Base-by-base conservation (phyloP, 2,113 vertebrate genomes). In the Maylandia zebra region DNA sequence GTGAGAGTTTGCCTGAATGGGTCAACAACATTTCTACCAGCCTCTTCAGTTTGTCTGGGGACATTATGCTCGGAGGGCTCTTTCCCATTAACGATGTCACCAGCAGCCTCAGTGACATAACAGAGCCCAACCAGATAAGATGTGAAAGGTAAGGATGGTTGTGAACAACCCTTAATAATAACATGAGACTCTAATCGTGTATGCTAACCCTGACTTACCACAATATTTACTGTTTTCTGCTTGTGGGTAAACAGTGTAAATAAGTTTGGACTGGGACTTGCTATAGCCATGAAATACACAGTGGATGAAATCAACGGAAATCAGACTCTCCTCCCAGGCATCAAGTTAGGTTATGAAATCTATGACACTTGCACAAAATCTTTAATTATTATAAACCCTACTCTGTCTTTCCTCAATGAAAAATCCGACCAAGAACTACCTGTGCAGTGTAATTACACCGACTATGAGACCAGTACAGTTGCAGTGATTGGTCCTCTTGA, bases 281-380 rank as follows among this genome's bases (percentile, higher is more conserved):
- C 96, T 3, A 83, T 99, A 1, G 98, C 96, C 0, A 96, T 98
- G 98, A 97, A 95, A 89, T 98, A 97, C 59, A 93, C 98, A 0
- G 90, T 99, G 11, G 98, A 99, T 1, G 96, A 99, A 91, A 97
- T 99, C 92, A 99, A 99, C 79, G 96, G 94, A 0, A 95, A 94
- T 6, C 94, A 92, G 0, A 5, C 16, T 0, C 91, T 99, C 7
- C 98, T 99, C 11, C 97, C 97, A 0, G 97, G 96, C 1, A 38
- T 97, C 2, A 92, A 19, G 9, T 90, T 98, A 82, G 98, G 97
- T 34, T 98, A 97, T 3, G 94, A 97, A 84, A 96, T 95, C 12
- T 94, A 95, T 0, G 96, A 98, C 93, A 95, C 94, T 0, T 98
- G 97, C 90, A 85, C 24, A 0, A 96, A 98, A 79, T 91, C 97